Conservation (phyloP, 2,113 vertebrate species). For the Scatophagus argus region DNA sequence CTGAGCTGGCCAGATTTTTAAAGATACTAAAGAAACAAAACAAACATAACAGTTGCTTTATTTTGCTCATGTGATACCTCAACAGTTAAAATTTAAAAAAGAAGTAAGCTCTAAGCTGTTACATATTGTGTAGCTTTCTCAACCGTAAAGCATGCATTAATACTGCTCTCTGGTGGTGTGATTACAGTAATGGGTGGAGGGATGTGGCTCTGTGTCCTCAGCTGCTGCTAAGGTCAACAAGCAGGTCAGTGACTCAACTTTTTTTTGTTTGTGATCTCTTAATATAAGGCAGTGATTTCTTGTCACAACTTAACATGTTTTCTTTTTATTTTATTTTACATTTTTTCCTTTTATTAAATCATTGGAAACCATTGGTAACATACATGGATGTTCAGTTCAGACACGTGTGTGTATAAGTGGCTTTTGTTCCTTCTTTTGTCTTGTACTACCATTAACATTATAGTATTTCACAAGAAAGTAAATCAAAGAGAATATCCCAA, state of each 20-base stretch:
- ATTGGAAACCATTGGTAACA: too few species aligned
- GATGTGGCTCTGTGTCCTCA: background rate
- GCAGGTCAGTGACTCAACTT: background rate
- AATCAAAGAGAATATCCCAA: background rate
- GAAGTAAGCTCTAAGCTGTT: background rate
- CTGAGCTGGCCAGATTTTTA: background rate
- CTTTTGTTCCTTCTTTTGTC: background rate
- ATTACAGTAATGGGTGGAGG: background rate
- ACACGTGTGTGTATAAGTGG: background rate
- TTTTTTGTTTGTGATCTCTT: too few species aligned
- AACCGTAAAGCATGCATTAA: background rate
- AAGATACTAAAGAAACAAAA: background rate
- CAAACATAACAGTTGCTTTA: background rate
- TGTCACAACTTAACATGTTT: background rate
- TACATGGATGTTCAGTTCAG: background rate
- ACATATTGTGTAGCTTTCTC: background rate
- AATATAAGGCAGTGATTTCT: background rate
- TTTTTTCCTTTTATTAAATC: background rate
- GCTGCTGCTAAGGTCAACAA: background rate
- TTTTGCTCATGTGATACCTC: background rate
- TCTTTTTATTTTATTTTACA: background rate
- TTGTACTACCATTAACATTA: too few species aligned
- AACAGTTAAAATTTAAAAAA: background rate
- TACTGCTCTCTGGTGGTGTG: slow-evolving; percentile 59
- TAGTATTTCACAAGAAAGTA: too few species aligned